Evolutionary conservation across 2,797 vertebrate species (phyloP), one percentile per base, ranked within the genome.

Genomic region (Heteromormyrus szaboi): DNA sequence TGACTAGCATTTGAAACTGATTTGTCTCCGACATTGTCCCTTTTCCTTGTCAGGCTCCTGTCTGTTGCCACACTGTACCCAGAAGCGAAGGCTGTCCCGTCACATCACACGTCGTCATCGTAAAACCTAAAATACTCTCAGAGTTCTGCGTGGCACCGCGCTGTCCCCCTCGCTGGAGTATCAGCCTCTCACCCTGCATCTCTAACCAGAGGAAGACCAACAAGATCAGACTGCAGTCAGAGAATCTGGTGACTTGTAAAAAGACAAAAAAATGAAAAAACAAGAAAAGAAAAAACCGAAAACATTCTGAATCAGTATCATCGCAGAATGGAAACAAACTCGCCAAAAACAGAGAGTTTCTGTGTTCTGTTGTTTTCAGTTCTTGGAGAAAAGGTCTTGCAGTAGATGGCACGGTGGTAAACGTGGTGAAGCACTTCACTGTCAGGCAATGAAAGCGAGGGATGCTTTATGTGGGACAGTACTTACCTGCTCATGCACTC

Each of bases 351-450:
- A 37, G 51, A 54, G 50, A 29, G 50, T 53, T 51, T 85, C 46
- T 85, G 22, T 12, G 11, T 86, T 37, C 29, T 54, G 51, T 17
- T 54, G 50, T 56, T 86, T 86, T 86, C 85, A 19, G 53, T 41
- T 56, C 9, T 7, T 86, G 46, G 33, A 88, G 87, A 29, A 85
- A 91, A 88, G 90, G 89, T 90, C 59, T 86, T 79, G 83, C 89
- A 8, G 12, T 48, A 53, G 8, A 4, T 33, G 44, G 41, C 22
- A 62, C 2, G 8, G 81, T 33, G 44, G 51, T 53, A 22, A 53
- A 85, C 17, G 3, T 37, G 84, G 54, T 51, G 22, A 14, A 68
- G 88, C 41, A 17, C 54, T 85, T 41, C 11, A n/a, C n/a, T 54
- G 11, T 89, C 17, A 25, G 62, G 33, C 81, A 46, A 2, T n/a